These are phyloP conservation scores for Clinocottus analis DNA, from an alignment of 2,113 vertebrate species.

Conservation along the genomic window DNA sequence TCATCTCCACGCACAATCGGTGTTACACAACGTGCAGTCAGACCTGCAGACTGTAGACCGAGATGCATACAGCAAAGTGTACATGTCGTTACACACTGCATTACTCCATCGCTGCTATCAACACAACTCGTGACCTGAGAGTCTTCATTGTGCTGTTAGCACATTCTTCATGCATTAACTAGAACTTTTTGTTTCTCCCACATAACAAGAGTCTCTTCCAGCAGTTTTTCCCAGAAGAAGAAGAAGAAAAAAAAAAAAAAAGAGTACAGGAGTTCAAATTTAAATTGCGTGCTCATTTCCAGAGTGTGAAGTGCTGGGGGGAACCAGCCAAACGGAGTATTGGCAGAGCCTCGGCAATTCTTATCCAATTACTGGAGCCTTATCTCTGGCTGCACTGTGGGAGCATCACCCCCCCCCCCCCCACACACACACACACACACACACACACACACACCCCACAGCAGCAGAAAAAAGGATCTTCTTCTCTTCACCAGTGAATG, in stretches of 20 bases:
- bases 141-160: conserved; percentile 41
- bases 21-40: conserved; percentile 58
- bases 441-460: no score
- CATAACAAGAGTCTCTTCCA: conserved; percentile 47
- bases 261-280: conserved; percentile 67
- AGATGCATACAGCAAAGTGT: conserved; percentile 48
- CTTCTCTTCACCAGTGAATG: conserved; percentile 49
- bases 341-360: conserved; percentile 76
- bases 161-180: conserved; percentile 63
- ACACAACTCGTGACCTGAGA: conserved; percentile 46
- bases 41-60: conserved; percentile 48
- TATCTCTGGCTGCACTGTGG: conserved; percentile 74
- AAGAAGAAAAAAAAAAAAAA: no score
- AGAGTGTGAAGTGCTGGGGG: conserved; percentile 52
- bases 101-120: conserved; percentile 45
- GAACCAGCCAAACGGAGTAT: conserved; percentile 66
- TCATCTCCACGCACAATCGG: conserved; percentile 56
- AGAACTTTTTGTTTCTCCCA: conserved; percentile 29
- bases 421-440: no score
- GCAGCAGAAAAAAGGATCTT: conserved; percentile 56
- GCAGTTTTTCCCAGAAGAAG: conserved; percentile 34
- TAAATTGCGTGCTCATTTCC: conserved; percentile 63
- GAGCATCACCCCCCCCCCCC: conserved; percentile 67
- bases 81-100: conserved; percentile 53
- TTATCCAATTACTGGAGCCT: conserved; percentile 82